Evolutionary conservation across 2,113 vertebrate genomes (phyloP), one percentile per base, ranked within the genome.

Genomic region (Sylvilagus bachmani): DNA sequence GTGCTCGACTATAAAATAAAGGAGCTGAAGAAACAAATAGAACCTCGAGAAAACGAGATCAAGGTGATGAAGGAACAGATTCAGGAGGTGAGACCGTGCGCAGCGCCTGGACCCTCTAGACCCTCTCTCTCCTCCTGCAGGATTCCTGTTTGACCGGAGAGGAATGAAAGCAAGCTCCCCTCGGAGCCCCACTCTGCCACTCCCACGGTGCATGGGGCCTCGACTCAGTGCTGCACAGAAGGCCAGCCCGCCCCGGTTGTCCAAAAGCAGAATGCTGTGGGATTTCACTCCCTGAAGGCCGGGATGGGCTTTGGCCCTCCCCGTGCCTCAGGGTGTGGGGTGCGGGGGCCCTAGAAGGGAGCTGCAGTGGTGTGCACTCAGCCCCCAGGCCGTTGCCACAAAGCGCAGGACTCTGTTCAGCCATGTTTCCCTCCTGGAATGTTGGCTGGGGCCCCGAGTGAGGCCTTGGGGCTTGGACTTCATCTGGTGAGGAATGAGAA

Each of bases 21-120:
- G 24, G 99, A 99, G 24, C 96, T 99, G 89, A 99, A 99, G 96
- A 99, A 99, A 78, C 98, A 99, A 97, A 98, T 98, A 44, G 99
- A 99, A 91, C 99, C 99, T 24, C 98, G 98, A 69, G 99, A 99
- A 95, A 99, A 98, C 0, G 98, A 99, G 75, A 98, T 99, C 91
- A 98, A 97, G 49, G 97, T 83, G 95, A 99, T 98, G 98, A 99
- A 98, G 96, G 98, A 99, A 75, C 98, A 98, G 97, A 99, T 99
- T 64, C 82, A 70, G 69, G 98, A 99, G 98, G 99, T 99, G 84
- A 98, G 98, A 53, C 36, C 61, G 2, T 86, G 17, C 27, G 88
- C 38, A 69, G 51, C 14, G 16, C 31, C 66, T 75, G 93, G 31
- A 74, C 91, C 81, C 93, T 73, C 67, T 1, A 6, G 12, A 21